Evolutionary conservation across 2,888 invertebrate genomes (phyloP).

Genomic region (Drosophila pseudotakahashii): DNA sequence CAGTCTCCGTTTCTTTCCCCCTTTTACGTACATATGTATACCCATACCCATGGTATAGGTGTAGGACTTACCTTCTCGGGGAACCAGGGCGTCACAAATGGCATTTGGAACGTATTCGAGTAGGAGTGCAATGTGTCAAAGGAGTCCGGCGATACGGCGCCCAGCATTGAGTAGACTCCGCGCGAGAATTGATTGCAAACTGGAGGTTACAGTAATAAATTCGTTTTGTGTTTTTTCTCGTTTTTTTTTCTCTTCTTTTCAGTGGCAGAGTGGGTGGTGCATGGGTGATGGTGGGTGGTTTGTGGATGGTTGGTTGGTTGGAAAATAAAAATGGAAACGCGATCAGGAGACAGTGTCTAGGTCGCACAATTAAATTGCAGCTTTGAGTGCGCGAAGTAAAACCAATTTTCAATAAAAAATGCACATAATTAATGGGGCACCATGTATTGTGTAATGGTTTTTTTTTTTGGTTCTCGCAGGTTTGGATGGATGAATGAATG

Average conservation of each 20-base stretch:
- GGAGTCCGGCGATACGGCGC: constrained; percentile 95
- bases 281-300: neutral
- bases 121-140: constrained; percentile 97
- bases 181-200: constrained; percentile 96
- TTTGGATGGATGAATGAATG: neutral
- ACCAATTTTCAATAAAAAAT: constrained; percentile 75
- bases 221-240: constrained; percentile 34
- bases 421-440: constrained; percentile 71
- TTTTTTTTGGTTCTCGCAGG: neutral
- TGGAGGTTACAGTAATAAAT: constrained; percentile 84
- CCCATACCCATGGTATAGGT: no score
- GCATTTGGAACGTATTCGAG: constrained; percentile 97
- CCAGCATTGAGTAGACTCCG: constrained; percentile 95
- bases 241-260: neutral
- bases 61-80: constrained; percentile 91
- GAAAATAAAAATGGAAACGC: constrained; percentile 3
- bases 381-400: constrained; percentile 32
- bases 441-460: constrained; percentile 22
- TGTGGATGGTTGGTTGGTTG: constrained; percentile 3
- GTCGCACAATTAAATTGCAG: constrained; percentile 69
- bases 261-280: constrained; percentile 12
- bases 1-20: constrained; percentile 8
- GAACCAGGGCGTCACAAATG: constrained; percentile 97
- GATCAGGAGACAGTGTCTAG: constrained; percentile 56
- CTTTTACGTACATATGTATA: neutral